phyloP scores from a whole-genome alignment of 2,888 invertebrate species.

The Lycophotia porphyrea region DNA sequence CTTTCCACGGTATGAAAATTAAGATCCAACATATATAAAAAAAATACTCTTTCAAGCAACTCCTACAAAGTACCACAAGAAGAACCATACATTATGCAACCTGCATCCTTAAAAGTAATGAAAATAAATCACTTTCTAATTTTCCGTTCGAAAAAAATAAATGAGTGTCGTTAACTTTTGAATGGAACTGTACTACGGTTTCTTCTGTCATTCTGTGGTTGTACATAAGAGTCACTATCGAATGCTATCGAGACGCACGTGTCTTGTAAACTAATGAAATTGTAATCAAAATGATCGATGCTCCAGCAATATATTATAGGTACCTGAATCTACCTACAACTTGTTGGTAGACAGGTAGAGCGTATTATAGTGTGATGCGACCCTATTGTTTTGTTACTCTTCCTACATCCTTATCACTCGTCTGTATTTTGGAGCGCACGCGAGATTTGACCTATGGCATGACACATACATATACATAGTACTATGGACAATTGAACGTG shows the following conservation, averaged over 20 bases:
- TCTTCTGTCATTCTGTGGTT: conserved; percentile 33
- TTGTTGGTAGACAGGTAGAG: conserved; percentile 18
- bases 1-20: background rate
- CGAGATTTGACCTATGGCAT: conserved; percentile 19
- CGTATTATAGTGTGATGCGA: background rate
- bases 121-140: background rate
- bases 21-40: background rate
- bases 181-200: conserved; percentile 43
- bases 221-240: conserved; percentile 64
- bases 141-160: background rate
- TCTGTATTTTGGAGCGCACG: conserved; percentile 15
- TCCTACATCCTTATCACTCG: conserved; percentile 43
- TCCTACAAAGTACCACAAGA: background rate
- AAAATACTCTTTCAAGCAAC: background rate
- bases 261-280: conserved; percentile 74
- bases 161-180: conserved; percentile 17
- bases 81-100: background rate
- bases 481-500: background rate
- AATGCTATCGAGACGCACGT: conserved; percentile 68
- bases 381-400: conserved; percentile 39
- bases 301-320: conserved; percentile 39
- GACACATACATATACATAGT: no score
- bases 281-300: conserved; percentile 67
- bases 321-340: background rate
- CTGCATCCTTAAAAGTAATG: background rate